Conservation (phyloP, 2,888 invertebrate species). For the Agrochola litura region DNA sequence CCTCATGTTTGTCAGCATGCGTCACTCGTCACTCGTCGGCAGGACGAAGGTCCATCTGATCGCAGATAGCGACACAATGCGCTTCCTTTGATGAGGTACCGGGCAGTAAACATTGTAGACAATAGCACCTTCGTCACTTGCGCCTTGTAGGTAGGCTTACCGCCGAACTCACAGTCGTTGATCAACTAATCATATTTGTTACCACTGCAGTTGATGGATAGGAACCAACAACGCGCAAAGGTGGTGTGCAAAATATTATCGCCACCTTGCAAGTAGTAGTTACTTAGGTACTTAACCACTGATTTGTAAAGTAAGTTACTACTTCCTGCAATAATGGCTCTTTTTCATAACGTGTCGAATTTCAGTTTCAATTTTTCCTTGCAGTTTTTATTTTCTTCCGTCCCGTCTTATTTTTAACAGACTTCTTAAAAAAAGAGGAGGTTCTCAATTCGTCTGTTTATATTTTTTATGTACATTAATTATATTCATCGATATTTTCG, state of each 20-base stretch:
- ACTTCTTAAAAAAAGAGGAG: too few species aligned
- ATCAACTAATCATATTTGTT: neutral
- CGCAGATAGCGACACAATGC: slow-evolving; percentile 48
- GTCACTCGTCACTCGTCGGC: slow-evolving; percentile 17
- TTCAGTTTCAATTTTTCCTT: neutral
- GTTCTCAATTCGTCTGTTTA: too few species aligned
- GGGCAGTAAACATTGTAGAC: slow-evolving; percentile 7
- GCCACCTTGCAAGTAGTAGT: neutral
- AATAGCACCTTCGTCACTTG: slow-evolving; percentile 40
- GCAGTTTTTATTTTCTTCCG: neutral
- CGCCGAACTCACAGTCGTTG: neutral
- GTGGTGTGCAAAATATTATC: neutral
- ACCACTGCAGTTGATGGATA: neutral
- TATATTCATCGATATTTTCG: too few species aligned
- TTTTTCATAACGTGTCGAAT: neutral
- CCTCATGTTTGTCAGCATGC: slow-evolving; percentile 6
- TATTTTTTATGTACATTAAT: too few species aligned
- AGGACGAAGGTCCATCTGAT: slow-evolving; percentile 46
- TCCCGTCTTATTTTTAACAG: neutral
- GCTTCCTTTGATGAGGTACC: slow-evolving; percentile 36
- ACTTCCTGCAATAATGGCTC: neutral
- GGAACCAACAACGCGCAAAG: neutral
- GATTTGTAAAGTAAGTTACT: neutral
- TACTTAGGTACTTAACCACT: neutral
- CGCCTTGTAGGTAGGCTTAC: slow-evolving; percentile 3